A percentile compares a stretch with the other conserved stretches of the same genome.
Evolutionary conservation across 2,113 vertebrate species (phyloP).

Genomic region (Ornithorhynchus anatinus): DNA sequence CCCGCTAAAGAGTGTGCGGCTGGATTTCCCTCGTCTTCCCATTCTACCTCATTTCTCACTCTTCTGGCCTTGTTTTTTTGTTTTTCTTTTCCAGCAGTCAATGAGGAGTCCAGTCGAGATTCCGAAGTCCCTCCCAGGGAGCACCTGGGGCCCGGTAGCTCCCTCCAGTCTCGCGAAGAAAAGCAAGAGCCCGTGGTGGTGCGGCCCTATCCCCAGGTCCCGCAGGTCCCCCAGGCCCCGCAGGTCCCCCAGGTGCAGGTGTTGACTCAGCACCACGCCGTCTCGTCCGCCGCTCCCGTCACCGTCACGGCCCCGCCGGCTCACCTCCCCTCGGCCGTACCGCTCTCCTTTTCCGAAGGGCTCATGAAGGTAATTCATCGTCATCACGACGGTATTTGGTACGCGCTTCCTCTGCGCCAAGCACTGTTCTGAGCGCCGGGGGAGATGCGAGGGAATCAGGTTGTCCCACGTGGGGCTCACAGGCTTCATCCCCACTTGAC

Average conservation of each 20-base stretch:
- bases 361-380: conserved; percentile 90
- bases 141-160: conserved; percentile 68
- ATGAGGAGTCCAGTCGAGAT: conserved; percentile 80
- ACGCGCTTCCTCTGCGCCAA: too few relatives aligned
- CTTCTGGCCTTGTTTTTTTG: not conserved
- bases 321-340: conserved; percentile 86
- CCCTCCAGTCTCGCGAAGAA: conserved; percentile 86
- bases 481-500: too few relatives aligned
- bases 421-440: too few relatives aligned
- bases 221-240: conserved; percentile 75
- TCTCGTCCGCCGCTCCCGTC: conserved; percentile 82
- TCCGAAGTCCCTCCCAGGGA: conserved; percentile 83
- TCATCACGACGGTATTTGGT: too few relatives aligned
- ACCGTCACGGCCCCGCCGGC: conserved; percentile 84
- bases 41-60: not conserved
- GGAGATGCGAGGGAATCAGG: too few relatives aligned
- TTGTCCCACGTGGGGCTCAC: too few relatives aligned
- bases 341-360: conserved; percentile 87
- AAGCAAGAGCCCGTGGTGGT: conserved; percentile 97
- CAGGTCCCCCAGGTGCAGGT: conserved; percentile 85
- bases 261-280: conserved; percentile 81
- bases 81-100: conserved; percentile 44
- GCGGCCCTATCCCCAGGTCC: conserved; percentile 91
- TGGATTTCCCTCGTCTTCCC: too few relatives aligned
- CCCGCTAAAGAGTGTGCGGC: too few relatives aligned